These are phyloP conservation scores for Amia ocellicauda DNA, from an alignment of 2,113 vertebrate genomes.

Conservation along the genomic window DNA sequence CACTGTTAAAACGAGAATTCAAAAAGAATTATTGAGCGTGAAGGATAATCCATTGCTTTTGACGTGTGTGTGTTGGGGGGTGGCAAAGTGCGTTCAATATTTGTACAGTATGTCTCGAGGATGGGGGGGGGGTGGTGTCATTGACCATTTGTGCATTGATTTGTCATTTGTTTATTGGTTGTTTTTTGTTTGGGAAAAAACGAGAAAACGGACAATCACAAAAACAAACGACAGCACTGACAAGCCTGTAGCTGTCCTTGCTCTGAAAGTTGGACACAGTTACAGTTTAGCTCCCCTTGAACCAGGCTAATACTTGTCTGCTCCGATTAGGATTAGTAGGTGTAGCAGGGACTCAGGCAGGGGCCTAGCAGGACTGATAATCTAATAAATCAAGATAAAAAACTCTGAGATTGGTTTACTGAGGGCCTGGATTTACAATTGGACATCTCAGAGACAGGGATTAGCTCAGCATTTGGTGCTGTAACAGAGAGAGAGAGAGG, in stretches of 20 bases:
- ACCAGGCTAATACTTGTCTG: constrained; percentile 79
- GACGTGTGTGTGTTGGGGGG: too few species aligned
- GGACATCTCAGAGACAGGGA: constrained; percentile 73
- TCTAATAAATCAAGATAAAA: constrained; percentile 83
- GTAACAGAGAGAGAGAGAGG: constrained; percentile 57
- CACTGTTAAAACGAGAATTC: too few species aligned
- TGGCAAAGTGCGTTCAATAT: too few species aligned
- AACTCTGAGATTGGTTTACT: constrained; percentile 84
- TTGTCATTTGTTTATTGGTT: constrained; percentile 1
- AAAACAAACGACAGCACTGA: constrained; percentile 46
- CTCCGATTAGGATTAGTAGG: constrained; percentile 81
- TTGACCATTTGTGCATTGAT: neutral
- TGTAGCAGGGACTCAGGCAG: constrained; percentile 65
- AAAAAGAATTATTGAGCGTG: too few species aligned
- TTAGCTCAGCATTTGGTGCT: constrained; percentile 74
- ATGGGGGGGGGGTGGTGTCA: too few species aligned
- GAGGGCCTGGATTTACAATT: constrained; percentile 75
- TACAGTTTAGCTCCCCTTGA: constrained; percentile 65
- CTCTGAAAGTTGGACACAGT: constrained; percentile 56
- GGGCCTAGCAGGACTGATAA: constrained; percentile 69
- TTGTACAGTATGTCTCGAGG: too few species aligned
- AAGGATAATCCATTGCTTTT: too few species aligned
- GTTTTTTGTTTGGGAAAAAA: constrained; percentile 2
- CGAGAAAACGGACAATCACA: too few species aligned
- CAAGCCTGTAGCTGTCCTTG: constrained; percentile 58